These are phyloP conservation scores for Caenorhabditis imperialis DNA, from an alignment of 2,888 invertebrate species.

Conservation along the genomic window DNA sequence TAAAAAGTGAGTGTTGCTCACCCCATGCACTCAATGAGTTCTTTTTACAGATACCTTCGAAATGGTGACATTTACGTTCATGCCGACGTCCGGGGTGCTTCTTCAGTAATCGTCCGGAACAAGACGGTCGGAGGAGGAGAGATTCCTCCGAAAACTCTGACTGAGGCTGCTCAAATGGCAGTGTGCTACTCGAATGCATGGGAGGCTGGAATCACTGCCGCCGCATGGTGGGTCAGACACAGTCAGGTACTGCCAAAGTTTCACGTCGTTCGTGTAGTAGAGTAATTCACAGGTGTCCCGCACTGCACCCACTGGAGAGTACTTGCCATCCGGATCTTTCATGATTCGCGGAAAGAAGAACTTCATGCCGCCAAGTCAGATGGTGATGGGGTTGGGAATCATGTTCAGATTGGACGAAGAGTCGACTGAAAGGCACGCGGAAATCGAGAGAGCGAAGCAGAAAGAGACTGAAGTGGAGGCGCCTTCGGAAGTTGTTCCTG, in stretches of 20 bases:
- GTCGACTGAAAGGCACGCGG: conserved; percentile 83
- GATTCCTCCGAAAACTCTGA: conserved; percentile 93
- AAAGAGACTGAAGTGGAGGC: conserved; percentile 78
- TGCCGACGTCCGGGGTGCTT: conserved; percentile 92
- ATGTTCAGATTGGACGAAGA: conserved; percentile 93
- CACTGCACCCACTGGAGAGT: conserved; percentile 97
- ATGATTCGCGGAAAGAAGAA: conserved; percentile 97
- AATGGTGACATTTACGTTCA: conserved; percentile 93
- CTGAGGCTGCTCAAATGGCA: conserved; percentile 92
- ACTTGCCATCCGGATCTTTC: conserved; percentile 91
- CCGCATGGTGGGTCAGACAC: conserved; percentile 96
- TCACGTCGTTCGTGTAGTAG: neutral
- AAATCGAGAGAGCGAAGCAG: conserved; percentile 76
- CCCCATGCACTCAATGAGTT: neutral
- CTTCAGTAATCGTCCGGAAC: conserved; percentile 83
- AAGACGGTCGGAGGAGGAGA: conserved; percentile 55
- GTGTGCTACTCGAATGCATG: conserved; percentile 97
- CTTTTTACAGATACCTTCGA: conserved; percentile 68
- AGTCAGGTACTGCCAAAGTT: conserved; percentile 82
- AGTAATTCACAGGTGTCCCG: conserved; percentile 85
- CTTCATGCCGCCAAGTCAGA: conserved; percentile 91
- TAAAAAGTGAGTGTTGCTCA: conserved; percentile 82
- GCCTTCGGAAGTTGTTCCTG: conserved; percentile 67
- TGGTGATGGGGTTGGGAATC: conserved; percentile 93
- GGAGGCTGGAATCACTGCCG: conserved; percentile 96